A percentile compares a stretch with the other conserved stretches of the same genome.
Evolutionary conservation across 2,888 invertebrate genomes (phyloP).

Genomic region (Baccha elongata): DNA sequence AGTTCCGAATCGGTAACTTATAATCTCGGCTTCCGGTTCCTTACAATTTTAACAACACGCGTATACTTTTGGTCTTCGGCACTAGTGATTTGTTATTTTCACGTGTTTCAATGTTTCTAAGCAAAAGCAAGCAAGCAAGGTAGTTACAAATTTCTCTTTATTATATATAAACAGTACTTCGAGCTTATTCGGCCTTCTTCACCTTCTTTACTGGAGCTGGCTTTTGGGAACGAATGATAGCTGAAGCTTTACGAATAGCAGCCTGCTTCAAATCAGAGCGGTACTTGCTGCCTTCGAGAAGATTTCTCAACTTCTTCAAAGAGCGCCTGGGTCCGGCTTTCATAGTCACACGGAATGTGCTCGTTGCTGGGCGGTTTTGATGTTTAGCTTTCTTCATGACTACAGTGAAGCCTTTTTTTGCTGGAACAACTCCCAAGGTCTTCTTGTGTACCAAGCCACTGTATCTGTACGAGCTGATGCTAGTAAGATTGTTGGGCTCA

Average conservation of each 20-base stretch:
- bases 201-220: slow-evolving; percentile 92
- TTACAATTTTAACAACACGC: no score
- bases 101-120: no score
- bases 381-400: slow-evolving; percentile 91
- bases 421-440: slow-evolving; percentile 92
- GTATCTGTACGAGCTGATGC: slow-evolving; percentile 95
- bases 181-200: slow-evolving; percentile 90
- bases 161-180: slow-evolving; percentile 33
- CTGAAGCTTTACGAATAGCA: slow-evolving; percentile 95
- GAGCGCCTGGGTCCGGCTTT: slow-evolving; percentile 95
- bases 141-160: no score
- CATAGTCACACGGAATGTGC: slow-evolving; percentile 89
- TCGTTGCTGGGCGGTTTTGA: slow-evolving; percentile 90
- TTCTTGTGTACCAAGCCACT: slow-evolving; percentile 97
- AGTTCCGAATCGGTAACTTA: no score
- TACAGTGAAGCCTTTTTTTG: slow-evolving; percentile 96
- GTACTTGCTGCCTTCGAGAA: slow-evolving; percentile 92
- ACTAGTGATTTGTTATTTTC: no score
- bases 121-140: no score
- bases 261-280: slow-evolving; percentile 93
- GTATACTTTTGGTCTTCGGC: no score
- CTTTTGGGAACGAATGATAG: slow-evolving; percentile 95
- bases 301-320: slow-evolving; percentile 91
- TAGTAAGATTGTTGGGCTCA: slow-evolving; percentile 95
- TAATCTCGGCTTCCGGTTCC: no score